Base-by-base conservation (phyloP, 2,888 invertebrate genomes). In the Crepidodera aurea region DNA sequence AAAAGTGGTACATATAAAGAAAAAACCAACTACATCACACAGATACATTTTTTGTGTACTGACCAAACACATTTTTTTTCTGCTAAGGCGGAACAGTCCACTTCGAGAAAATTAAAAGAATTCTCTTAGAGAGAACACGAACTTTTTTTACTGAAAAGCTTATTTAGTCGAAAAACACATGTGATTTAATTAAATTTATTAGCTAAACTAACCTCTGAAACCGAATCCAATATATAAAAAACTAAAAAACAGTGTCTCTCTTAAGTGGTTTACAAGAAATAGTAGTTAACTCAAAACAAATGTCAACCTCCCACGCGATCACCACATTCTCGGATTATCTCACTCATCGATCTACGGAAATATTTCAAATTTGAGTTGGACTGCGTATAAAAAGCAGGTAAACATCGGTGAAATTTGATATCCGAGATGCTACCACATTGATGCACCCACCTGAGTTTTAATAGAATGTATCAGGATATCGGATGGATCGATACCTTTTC, bases 351-450 rank as follows among this genome's bases (percentile, higher is more conserved):
- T 42, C 42, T 42, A 19, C 12, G 13, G 39, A 32, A 8, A 42
- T 42, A 42, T 16, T 16, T 16, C 42, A 42, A 42, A 42, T 16
- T 39, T 39, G 10, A 39, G 39, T 12, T 32, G 40, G 29, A 44
- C 37, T 22, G 53, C 37, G 46, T 34, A 44, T 32, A 44, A 55
- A 55, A 55, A 27, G 32, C 55, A 55, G 55, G 55, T 55, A 55
- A 44, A 55, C 34, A 55, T 55, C 40, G 7, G 50, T 57, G 50
- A 57, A 57, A 50, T 50, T 57, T 29, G 48, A 57, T 57, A 50
- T 19, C n/a, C 6, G 13, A 15, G 13, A 18, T 48, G 57, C 50
- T 57, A 57, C 50, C 15, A 57, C 37, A 51, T 42, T 50, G 51
- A 42, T 51, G 44, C 7, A 51, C 27, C 55, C 51, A 71, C 71